A percentile compares a stretch with the other conserved stretches of the same genome.
These are phyloP conservation scores for Colossoma macropomum DNA, from an alignment of 2,113 vertebrate species.

Conservation along the genomic window DNA sequence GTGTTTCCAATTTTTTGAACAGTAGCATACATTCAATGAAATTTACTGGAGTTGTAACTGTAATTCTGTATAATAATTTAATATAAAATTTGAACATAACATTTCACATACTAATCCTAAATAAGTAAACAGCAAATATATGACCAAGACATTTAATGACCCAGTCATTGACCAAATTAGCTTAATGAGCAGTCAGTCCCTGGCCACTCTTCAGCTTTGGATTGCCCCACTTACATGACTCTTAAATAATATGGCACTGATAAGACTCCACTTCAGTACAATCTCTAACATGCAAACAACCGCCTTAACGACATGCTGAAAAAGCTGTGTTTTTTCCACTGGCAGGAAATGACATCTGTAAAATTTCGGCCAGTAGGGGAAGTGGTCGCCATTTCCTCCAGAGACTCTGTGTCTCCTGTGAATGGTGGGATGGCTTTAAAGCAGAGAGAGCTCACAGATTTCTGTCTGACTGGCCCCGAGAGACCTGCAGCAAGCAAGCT, in stretches of 20 bases:
- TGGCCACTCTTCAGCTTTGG: not conserved
- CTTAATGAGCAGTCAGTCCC: too few relatives aligned
- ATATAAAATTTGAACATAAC: too few relatives aligned
- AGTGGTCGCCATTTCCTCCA: not conserved
- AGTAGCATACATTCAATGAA: too few relatives aligned
- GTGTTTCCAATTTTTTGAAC: too few relatives aligned
- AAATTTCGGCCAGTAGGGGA: slow-evolving; percentile 8
- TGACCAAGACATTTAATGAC: too few relatives aligned
- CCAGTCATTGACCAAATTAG: too few relatives aligned
- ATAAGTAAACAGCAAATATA: too few relatives aligned
- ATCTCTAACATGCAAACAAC: not conserved
- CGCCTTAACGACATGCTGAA: not conserved
- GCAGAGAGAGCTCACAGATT: not conserved
- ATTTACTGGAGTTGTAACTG: too few relatives aligned
- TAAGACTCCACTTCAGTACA: not conserved
- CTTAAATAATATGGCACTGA: not conserved
- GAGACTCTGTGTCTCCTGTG: not conserved
- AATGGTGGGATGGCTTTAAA: not conserved
- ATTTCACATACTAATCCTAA: too few relatives aligned
- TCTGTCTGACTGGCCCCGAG: not conserved
- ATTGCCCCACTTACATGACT: not conserved
- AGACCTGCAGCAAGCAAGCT: not conserved
- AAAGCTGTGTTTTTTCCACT: not conserved
- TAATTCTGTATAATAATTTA: too few relatives aligned
- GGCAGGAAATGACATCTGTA: not conserved